Base-by-base conservation (phyloP, 1,140 invertebrate species). In the Leptinotarsa undecemlineata region DNA sequence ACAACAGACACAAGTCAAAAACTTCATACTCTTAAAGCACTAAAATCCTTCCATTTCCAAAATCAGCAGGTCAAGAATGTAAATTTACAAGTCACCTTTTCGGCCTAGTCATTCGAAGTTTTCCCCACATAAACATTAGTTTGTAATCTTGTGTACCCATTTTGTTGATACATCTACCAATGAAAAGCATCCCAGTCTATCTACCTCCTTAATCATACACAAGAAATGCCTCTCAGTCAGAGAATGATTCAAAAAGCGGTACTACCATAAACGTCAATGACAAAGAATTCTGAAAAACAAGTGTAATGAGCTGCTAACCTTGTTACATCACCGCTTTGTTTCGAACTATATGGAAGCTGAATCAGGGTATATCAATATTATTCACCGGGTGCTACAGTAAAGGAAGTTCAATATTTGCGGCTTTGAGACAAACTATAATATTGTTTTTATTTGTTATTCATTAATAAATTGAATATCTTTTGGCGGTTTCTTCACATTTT, bases 231-330 rank as follows among this genome's bases (percentile, higher is more conserved):
- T n/a, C 51, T 19, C 51, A n/a, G 13, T 57, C 1, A 57, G 51
- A 57, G n/a, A 57, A 57, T 57, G 4, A 64, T 21, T 64, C 17
- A 64, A 64, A 64, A 64, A 64, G 63, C 20, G 14, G 63, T 64
- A 20, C 20, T 15, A 21, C 63, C 63, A 64, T 64, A 64, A 20
- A 20, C 20, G 21, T 64, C 17, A 21, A 64, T 64, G 63, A 64
- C 26, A 2, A 64, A 23, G 20, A 33, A 15, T n/a, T 57, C 51
- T n/a, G 51, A 57, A 33, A 64, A 33, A 23, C 63, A 64, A 64
- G 20, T 23, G 63, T 15, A 64, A 14, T 21, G 14, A 64, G 63
- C 20, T 64, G 21, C 63, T 64, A 33, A 15, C 63, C 63, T 64
- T 33, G 63, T 64, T 21, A 64, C 63, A 57, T 15, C 51, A 57